Base-by-base conservation (phyloP, 2,797 vertebrate species). In the Brachyrhaphis roseni region DNA sequence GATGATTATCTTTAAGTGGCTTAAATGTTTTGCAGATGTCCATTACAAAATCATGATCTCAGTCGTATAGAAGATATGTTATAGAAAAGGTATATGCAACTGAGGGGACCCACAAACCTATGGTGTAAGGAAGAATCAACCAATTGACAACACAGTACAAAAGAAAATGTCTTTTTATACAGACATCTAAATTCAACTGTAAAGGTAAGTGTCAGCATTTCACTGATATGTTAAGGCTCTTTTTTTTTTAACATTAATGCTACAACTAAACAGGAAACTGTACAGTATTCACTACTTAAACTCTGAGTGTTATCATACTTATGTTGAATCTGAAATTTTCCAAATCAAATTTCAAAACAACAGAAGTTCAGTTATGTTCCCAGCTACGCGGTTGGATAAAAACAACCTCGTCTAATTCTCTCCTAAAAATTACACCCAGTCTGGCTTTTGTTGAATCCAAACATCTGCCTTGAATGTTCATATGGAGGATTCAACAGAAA, bases 401-500 rank as follows among this genome's bases (percentile, higher is more conserved):
- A 76, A 46, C 57, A 36, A 34, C 12, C 10, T 36, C 12, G 74
- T 5, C 57, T 78, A 28, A 43, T 18, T 73, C 39, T 16, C 15
- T 79, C 45, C 74, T 72, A 46, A 68, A 78, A 76, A 66, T 74
- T 28, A 1, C 11, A 45, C 72, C 57, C 31, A 13, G 10, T 43
- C 57, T 51, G 18, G 53, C 12, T 77, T 49, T 83, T 82, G 72
- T 68, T 28, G 36, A 55, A 43, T 78, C 15, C 20, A 79, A 86
- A 84, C 76, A 53, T 75, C 62, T 11, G 43, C 70, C 41, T 59
- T 77, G 78, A 78, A 68, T 76, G 51, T 77, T 88, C 41, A 20
- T 70, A n/a, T 13, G 55, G 68, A 66, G 39, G 51, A 72, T 4
- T 53, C 34, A 70, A 64, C 51, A 74, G 49, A 75, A 70, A 49